Evolutionary conservation across 1,140 invertebrate genomes (phyloP).

Genomic region (Oryctes rhinoceros): DNA sequence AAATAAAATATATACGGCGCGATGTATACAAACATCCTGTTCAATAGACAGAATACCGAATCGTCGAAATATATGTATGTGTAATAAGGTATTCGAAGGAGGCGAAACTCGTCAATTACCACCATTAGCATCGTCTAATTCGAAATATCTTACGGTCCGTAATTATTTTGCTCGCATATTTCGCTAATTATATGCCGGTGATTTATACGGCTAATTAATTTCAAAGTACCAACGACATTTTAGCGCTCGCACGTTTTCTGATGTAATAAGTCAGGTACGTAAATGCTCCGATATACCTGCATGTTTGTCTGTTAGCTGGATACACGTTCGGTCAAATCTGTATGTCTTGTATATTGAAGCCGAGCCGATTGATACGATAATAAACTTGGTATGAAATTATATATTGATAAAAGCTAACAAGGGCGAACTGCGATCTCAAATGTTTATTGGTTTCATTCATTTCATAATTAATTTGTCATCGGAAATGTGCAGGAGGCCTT

Average conservation of each 20-base stretch:
- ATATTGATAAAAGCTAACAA: too few species aligned
- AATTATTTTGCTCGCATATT: not conserved
- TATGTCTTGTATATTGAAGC: too few species aligned
- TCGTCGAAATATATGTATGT: not conserved
- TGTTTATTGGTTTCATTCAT: too few species aligned
- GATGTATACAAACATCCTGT: not conserved
- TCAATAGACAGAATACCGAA: not conserved
- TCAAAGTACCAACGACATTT: not conserved
- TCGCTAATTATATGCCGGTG: not conserved
- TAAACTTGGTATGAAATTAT: too few species aligned
- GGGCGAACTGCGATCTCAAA: too few species aligned
- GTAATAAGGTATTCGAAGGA: not conserved
- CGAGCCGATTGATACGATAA: too few species aligned
- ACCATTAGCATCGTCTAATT: slow-evolving; percentile 12
- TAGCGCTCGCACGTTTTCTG: not conserved
- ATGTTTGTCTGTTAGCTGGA: too few species aligned
- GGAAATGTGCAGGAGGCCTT: too few species aligned
- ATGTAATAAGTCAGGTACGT: too few species aligned
- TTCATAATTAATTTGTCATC: too few species aligned
- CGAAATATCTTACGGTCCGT: not conserved
- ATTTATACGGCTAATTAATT: slow-evolving; percentile 6
- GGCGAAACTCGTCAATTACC: not conserved
- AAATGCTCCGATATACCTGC: too few species aligned
- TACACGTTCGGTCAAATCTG: not conserved
- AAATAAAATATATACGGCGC: too few species aligned